Evolutionary conservation across 37 sponge, comb jelly and placozoan genomes (phyloP).

Genomic region (Petrosia ficiformis): DNA sequence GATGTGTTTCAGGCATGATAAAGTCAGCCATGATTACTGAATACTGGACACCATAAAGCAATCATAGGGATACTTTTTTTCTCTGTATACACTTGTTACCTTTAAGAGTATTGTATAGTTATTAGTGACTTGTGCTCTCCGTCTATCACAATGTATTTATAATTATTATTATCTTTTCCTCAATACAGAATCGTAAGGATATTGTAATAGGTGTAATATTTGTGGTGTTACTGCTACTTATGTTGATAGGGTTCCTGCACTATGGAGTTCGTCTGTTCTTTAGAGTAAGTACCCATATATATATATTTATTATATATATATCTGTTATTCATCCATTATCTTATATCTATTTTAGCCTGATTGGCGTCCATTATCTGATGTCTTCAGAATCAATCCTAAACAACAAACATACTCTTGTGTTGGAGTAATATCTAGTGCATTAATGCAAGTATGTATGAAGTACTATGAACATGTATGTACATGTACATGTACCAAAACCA

Average conservation of each 20-base stretch:
- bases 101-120: neutral
- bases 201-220: slow-evolving; percentile 53
- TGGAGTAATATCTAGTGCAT: slow-evolving; percentile 47
- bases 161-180: no score
- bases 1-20: no score
- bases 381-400: slow-evolving; percentile 42
- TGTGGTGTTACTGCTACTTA: slow-evolving; percentile 42
- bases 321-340: slow-evolving; percentile 1
- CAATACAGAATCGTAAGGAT: slow-evolving; percentile 28
- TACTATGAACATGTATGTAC: no score
- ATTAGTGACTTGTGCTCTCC: no score
- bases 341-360: slow-evolving; percentile 38
- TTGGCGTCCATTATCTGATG: slow-evolving; percentile 48
- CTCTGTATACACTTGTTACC: no score
- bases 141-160: no score
- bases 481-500: no score
- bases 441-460: slow-evolving; percentile 42
- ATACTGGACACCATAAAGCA: no score
- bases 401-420: slow-evolving; percentile 40
- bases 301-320: neutral
- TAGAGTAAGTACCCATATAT: slow-evolving; percentile 31
- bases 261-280: slow-evolving; percentile 59
- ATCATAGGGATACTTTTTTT: no score
- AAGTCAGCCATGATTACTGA: no score
- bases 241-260: slow-evolving; percentile 58